phyloP scores from a whole-genome alignment of 2,113 vertebrate genomes.

The Semicossyphus pulcher region DNA sequence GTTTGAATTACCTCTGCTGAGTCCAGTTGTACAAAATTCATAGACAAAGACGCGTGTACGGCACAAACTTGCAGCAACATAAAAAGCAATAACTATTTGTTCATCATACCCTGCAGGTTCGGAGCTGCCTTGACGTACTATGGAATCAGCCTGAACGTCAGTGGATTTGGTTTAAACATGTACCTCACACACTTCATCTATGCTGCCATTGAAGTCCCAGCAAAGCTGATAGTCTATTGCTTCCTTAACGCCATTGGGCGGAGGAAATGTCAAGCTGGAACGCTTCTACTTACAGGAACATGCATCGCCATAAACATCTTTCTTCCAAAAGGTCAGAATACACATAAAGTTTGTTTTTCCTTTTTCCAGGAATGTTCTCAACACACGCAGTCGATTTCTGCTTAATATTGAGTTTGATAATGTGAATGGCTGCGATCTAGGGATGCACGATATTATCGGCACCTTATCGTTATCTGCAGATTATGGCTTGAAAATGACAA shows the following conservation, averaged over 20 bases:
- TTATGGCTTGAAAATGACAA: too few relatives aligned
- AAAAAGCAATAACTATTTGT: neutral
- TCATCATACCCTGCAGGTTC: conserved; percentile 61
- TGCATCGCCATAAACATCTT: conserved; percentile 80
- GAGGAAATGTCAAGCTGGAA: conserved; percentile 65
- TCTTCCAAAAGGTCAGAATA: conserved; percentile 72
- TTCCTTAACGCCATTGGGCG: conserved; percentile 70
- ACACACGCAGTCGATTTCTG: neutral
- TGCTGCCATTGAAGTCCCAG: conserved; percentile 76
- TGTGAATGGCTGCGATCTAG: too few relatives aligned
- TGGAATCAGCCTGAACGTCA: conserved; percentile 82
- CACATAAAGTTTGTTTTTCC: neutral
- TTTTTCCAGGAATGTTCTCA: neutral
- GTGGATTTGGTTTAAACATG: conserved; percentile 76
- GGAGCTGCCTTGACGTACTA: conserved; percentile 80
- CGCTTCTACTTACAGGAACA: conserved; percentile 65
- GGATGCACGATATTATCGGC: too few relatives aligned
- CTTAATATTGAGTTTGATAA: neutral
- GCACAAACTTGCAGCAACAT: neutral
- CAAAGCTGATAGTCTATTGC: conserved; percentile 71
- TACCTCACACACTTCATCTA: conserved; percentile 84
- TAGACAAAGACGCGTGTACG: too few relatives aligned
- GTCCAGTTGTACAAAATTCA: neutral
- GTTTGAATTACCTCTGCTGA: neutral
- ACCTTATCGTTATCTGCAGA: too few relatives aligned